These are phyloP conservation scores for Temnothorax nylanderi DNA, from an alignment of 1,140 invertebrate genomes.

Conservation along the genomic window DNA sequence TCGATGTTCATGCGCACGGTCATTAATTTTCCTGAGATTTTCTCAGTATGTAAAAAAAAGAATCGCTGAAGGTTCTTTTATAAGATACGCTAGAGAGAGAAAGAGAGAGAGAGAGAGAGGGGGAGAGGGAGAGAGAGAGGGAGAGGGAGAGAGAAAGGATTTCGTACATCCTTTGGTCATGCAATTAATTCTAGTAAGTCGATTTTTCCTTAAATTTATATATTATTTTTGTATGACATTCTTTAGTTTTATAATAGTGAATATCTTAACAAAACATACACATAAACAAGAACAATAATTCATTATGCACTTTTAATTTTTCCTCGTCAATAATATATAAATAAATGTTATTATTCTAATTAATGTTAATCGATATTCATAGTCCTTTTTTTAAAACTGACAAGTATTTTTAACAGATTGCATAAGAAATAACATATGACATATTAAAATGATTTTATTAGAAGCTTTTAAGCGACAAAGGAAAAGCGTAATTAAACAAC, in stretches of 20 bases:
- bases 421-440: not conserved
- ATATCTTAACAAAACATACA: too few relatives aligned
- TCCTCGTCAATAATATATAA: too few relatives aligned
- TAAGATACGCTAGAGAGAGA: not conserved
- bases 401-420: not conserved
- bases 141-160: not conserved
- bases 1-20: not conserved
- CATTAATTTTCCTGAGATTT: conserved; percentile 30
- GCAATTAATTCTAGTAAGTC: not conserved
- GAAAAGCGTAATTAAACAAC: not conserved
- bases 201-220: not conserved
- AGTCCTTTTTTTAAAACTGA: not conserved
- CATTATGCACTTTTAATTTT: too few relatives aligned
- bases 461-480: not conserved
- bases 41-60: conserved; percentile 11
- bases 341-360: too few relatives aligned
- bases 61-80: not conserved
- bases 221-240: not conserved
- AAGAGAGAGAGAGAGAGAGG: too few relatives aligned
- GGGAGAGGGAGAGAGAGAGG: too few relatives aligned
- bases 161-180: not conserved
- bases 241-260: too few relatives aligned
- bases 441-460: not conserved
- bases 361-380: too few relatives aligned
- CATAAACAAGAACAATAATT: too few relatives aligned